Conservation (phyloP, 2,797 vertebrate species). For the Onychomys arenicola region DNA sequence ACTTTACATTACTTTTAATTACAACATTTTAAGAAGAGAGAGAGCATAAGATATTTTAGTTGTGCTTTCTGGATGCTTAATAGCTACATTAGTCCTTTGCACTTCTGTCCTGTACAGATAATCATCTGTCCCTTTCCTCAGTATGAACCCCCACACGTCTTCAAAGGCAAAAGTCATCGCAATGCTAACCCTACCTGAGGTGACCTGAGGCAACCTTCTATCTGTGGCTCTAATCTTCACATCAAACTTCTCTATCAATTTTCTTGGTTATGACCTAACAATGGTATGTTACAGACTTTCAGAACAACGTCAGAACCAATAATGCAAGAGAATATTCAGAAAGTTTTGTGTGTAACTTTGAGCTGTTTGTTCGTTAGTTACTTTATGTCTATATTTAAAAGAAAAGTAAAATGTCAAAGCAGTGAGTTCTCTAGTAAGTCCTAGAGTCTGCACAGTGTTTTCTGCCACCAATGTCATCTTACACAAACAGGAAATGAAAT, state of each 20-base stretch:
- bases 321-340: neutral
- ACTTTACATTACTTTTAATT: slow-evolving; percentile 20
- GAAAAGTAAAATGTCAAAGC: neutral
- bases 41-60: neutral
- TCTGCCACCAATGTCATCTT: neutral
- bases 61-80: neutral
- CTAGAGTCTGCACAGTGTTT: neutral
- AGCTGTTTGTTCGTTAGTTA: slow-evolving; percentile 20
- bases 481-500: slow-evolving; percentile 31
- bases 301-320: neutral
- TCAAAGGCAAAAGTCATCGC: slow-evolving; percentile 12
- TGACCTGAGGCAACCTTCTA: neutral
- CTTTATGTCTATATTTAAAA: slow-evolving; percentile 16
- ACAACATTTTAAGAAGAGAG: slow-evolving; percentile 30
- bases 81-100: neutral
- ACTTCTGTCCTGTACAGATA: neutral
- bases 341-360: neutral
- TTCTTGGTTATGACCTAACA: slow-evolving; percentile 16
- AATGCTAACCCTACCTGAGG: neutral
- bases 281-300: neutral
- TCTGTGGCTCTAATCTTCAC: neutral
- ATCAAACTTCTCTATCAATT: neutral
- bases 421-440: neutral
- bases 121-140: neutral
- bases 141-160: neutral